Evolutionary conservation across 2,797 vertebrate genomes (phyloP).

Genomic region (Sandelia bainsii): DNA sequence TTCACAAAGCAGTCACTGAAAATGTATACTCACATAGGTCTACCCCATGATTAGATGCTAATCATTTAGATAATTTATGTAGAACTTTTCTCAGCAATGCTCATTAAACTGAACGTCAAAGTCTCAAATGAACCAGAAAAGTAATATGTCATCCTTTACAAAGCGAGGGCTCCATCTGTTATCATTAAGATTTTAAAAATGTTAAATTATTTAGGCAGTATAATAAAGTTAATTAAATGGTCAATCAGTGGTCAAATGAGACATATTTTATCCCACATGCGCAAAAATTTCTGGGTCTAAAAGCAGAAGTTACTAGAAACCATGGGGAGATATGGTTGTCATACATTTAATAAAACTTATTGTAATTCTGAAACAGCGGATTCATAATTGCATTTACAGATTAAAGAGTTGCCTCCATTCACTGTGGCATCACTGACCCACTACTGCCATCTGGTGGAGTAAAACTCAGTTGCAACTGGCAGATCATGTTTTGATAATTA

Average conservation of each 20-base stretch:
- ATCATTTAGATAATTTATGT: slow-evolving; percentile 18
- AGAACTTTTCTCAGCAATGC: not conserved
- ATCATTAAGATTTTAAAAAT: not conserved
- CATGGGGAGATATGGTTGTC: not conserved
- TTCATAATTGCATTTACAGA: slow-evolving; percentile 15
- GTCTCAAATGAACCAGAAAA: slow-evolving; percentile 12
- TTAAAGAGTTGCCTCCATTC: not conserved
- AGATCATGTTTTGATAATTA: not conserved
- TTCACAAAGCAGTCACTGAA: not conserved
- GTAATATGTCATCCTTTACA: not conserved
- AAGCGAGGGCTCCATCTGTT: not conserved
- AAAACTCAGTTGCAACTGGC: slow-evolving; percentile 40
- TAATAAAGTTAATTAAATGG: not conserved
- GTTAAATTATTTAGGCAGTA: not conserved
- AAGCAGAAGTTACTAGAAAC: not conserved
- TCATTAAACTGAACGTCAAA: slow-evolving; percentile 17
- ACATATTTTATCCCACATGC: slow-evolving; percentile 1
- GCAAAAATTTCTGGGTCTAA: not conserved
- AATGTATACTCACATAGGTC: not conserved
- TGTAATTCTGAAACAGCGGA: slow-evolving; percentile 4
- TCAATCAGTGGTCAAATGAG: not conserved
- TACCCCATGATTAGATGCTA: not conserved
- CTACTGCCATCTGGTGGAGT: slow-evolving; percentile 70
- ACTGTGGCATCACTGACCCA: slow-evolving; percentile 39
- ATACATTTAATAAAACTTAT: slow-evolving; percentile 45